Evolutionary conservation across 2,797 vertebrate genomes (phyloP).

Genomic region (Vipera latastei): DNA sequence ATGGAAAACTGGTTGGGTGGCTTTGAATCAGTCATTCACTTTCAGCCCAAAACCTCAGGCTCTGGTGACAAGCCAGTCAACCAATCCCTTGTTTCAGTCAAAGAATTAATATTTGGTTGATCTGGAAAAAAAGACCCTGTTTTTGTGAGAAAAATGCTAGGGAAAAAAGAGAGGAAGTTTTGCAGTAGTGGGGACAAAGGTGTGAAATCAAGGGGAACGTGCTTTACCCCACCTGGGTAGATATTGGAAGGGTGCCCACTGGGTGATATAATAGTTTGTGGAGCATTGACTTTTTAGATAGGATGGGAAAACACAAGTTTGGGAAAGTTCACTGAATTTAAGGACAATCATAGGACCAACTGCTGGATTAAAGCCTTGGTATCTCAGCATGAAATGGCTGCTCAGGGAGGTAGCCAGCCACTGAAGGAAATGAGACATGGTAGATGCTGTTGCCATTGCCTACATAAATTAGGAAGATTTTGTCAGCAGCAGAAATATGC

Average conservation of each 20-base stretch:
- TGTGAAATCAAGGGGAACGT: neutral
- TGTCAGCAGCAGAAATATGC: neutral
- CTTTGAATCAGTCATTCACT: neutral
- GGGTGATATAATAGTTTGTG: neutral
- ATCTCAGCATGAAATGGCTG: neutral
- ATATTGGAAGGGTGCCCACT: neutral
- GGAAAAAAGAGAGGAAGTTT: neutral
- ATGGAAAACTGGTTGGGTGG: neutral
- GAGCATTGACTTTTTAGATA: neutral
- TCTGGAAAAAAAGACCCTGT: neutral
- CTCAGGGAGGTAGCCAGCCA: neutral
- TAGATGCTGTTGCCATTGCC: neutral
- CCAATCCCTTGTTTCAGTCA: neutral
- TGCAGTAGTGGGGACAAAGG: neutral
- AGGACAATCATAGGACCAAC: neutral
- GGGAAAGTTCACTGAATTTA: neutral
- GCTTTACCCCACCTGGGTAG: neutral
- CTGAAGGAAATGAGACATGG: neutral
- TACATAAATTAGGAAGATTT: neutral
- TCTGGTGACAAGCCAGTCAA: neutral
- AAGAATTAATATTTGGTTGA: neutral
- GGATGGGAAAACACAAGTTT: neutral
- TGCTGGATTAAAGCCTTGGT: neutral
- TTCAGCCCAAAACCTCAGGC: neutral
- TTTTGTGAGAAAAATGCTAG: neutral